Base-by-base conservation (phyloP, 53 echinoderm and acorn worm species). In the Actinopyga echinites region DNA sequence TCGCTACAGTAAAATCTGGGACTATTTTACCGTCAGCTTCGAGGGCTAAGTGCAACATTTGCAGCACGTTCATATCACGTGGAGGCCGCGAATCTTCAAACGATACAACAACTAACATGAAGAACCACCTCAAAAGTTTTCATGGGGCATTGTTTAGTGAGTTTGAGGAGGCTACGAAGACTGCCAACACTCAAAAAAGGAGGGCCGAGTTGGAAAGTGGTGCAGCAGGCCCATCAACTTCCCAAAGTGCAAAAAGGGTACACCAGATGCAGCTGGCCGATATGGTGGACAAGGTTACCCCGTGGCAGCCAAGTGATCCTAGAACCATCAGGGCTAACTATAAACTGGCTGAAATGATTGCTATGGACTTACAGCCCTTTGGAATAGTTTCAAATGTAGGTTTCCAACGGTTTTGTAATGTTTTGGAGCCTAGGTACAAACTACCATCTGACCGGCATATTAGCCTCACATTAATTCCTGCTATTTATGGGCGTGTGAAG, bases 341-440 rank as follows among this genome's bases (percentile, higher is more conserved):
- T 1, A 36, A 35, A 26, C 28, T 84, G 36, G 74, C 84, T 7
- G 84, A 73, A 49, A 84, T 84, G 84, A 29, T 74, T 15, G 74
- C 74, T 6, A n/a, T 84, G 28, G 84, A 84, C 34, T 33, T 84
- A 13, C 84, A 57, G n/a, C 84, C 74, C 21, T 84, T 73, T 35
- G 28, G 28, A 26, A 74, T 84, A 5, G 40, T 38, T 2, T 5
- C 6, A 7, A 56, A 84, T 84, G 84, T 84, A 43, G 59, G 84
- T 17, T 84, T 84, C 42, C 34, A 84, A 38, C 32, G 84, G 21
- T 73, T 84, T 68, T 68, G 68, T 17, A 8, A 31, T 10, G 19
- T 21, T 8, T 58, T 84, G 19, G 84, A 84, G 24, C 84, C 84
- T 8, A 55, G 60, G 38, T 84, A 84, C 30, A 21, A 45, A 24